phyloP scores from a whole-genome alignment of 2,797 vertebrate genomes.

The Chiloscyllium punctatum region DNA sequence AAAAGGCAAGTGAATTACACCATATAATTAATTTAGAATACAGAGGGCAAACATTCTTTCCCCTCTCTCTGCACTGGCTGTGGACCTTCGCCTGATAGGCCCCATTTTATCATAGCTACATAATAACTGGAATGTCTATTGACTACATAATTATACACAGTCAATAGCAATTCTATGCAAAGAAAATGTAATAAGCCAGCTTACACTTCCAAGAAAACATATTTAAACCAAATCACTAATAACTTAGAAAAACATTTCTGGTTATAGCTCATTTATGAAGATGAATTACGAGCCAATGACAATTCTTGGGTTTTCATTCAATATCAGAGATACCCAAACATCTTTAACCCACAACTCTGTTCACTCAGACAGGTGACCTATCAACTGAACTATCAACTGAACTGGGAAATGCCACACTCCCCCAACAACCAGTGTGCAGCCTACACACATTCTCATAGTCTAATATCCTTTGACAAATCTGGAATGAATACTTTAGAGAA shows the following conservation, averaged over 20 bases:
- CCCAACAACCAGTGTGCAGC: neutral
- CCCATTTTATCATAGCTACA: neutral
- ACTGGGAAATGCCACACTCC: neutral
- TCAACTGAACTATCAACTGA: neutral
- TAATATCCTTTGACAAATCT: neutral
- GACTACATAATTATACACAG: too few relatives aligned
- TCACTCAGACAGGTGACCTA: neutral
- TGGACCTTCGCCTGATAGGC: neutral
- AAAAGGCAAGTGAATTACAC: neutral
- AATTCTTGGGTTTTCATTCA: neutral
- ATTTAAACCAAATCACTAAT: neutral
- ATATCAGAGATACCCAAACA: neutral
- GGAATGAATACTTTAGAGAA: neutral
- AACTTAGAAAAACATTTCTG: neutral
- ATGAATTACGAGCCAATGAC: neutral
- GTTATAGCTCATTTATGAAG: neutral
- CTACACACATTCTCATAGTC: neutral
- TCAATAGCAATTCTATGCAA: neutral
- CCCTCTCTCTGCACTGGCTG: neutral
- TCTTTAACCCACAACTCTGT: neutral
- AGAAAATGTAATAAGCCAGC: neutral
- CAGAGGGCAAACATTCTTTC: neutral
- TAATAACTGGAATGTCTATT: neutral
- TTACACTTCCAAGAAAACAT: neutral
- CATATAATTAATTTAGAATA: neutral